Conservation (phyloP, 2,888 invertebrate genomes). For the Aricia artaxerxes region DNA sequence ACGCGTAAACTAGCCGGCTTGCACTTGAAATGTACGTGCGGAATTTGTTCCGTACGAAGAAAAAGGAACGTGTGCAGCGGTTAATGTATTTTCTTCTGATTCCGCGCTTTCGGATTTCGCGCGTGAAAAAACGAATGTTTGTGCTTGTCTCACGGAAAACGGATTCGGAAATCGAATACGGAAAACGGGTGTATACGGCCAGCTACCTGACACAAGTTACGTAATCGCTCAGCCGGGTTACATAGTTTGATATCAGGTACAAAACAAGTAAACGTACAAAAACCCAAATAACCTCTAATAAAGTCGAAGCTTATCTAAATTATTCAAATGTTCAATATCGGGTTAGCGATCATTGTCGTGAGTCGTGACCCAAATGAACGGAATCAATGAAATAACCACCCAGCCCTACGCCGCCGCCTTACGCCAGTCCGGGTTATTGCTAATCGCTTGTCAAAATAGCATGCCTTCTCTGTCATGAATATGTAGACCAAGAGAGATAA, state of each 20-base stretch:
- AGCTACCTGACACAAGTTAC: not conserved
- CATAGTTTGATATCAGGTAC: not conserved
- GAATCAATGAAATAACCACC: constrained; percentile 12
- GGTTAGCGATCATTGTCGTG: constrained; percentile 19
- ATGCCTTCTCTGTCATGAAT: not conserved
- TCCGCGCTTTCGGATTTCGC: too few species aligned
- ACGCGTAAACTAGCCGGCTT: too few species aligned
- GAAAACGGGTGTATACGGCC: too few species aligned
- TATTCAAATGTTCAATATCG: constrained; percentile 22
- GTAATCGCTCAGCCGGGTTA: not conserved
- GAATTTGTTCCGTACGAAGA: too few species aligned
- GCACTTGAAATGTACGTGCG: too few species aligned
- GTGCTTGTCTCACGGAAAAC: too few species aligned
- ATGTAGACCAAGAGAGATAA: not conserved
- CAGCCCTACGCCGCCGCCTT: not conserved
- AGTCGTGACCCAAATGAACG: constrained; percentile 19
- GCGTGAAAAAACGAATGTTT: too few species aligned
- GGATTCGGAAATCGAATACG: too few species aligned
- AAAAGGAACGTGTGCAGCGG: too few species aligned
- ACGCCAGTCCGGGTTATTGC: not conserved
- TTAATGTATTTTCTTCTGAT: too few species aligned
- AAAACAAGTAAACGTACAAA: not conserved
- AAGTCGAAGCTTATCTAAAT: constrained; percentile 27
- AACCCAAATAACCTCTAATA: not conserved
- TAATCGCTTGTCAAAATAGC: not conserved